A percentile compares a stretch with the other conserved stretches of the same genome.
Conservation (phyloP, 2,797 vertebrate species). For the Dermochelys coriacea region DNA sequence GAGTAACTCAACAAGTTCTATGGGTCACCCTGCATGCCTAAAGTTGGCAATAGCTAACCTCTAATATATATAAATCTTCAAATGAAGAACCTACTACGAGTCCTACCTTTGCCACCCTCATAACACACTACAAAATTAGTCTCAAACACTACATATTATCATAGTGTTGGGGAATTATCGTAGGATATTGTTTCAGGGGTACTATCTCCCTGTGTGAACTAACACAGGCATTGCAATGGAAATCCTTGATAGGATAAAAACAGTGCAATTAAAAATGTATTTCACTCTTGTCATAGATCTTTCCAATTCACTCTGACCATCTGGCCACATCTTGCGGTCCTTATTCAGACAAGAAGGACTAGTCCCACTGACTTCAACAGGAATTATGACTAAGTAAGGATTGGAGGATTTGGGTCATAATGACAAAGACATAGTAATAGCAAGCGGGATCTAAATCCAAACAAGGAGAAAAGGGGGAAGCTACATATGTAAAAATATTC, state of each 20-base stretch:
- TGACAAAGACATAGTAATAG: background rate
- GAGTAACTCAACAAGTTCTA: background rate
- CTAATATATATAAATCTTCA: background rate
- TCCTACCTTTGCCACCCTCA: conserved; percentile 40
- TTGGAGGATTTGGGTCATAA: background rate
- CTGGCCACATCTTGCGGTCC: background rate
- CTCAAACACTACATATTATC: conserved; percentile 1
- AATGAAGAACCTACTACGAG: background rate
- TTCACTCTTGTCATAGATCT: conserved; percentile 4
- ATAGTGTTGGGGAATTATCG: conserved; percentile 25
- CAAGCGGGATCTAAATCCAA: background rate
- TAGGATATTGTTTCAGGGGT: conserved; percentile 12
- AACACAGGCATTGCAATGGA: background rate
- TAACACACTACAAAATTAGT: background rate
- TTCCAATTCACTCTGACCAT: background rate
- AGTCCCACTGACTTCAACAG: background rate
- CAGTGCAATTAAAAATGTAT: conserved; percentile 10
- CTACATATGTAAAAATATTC: background rate
- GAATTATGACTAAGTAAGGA: background rate
- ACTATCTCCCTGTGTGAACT: background rate
- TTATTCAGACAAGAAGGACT: background rate
- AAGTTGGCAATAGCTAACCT: background rate
- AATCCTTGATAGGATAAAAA: background rate
- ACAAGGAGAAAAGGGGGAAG: background rate
- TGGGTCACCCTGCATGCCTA: background rate